Base-by-base conservation (phyloP, 2,888 invertebrate genomes). In the Eristalis intricaria region DNA sequence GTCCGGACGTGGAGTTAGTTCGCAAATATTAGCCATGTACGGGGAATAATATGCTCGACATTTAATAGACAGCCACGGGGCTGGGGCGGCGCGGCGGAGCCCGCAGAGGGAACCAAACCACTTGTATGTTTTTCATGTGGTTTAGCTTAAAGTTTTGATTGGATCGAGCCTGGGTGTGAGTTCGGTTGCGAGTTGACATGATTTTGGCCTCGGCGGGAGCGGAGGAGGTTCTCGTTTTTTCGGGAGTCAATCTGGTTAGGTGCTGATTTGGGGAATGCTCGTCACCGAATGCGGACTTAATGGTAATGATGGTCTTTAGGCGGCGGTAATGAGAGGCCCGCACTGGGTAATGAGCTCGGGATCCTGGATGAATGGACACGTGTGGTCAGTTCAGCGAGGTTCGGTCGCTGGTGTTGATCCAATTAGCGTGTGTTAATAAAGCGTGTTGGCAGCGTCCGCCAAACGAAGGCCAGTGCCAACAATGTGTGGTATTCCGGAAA, bases 1-100 rank as follows among this genome's bases (percentile, higher is more conserved):
- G 13, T 7, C 23, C 58, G 23, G 58, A 1, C 3, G 13, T 26
- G 60, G 26, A 13, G 63, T 22, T 40, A 84, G 71, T 84, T 79
- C 75, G 73, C 79, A 84, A 76, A 84, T 84, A 76, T 84, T 76
- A 84, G 79, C 64, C 76, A 65, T 80, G 84, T 76, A 64, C 63
- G 68, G 64, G 58, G 64, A 86, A 84, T 79, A 79, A 79, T 79
- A 78, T 86, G 58, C 56, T 56, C 26, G 35, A 58, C 75, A 63
- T 60, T 26, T 56, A 70, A 29, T 63, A 64, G 81, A 60, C 22
- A 58, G 26, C n/a, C n/a, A n/a, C n/a, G n/a, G n/a, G n/a, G n/a
- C n/a, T 60, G 13, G 63, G 5, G 65, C 15, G 11, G 5, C 5
- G 23, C 13, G 64, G 38, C 26, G 10, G 22, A 11, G 13, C 22